Base-by-base conservation (phyloP, 2,113 vertebrate genomes). In the Rhegmatorhina hoffmannsi region DNA sequence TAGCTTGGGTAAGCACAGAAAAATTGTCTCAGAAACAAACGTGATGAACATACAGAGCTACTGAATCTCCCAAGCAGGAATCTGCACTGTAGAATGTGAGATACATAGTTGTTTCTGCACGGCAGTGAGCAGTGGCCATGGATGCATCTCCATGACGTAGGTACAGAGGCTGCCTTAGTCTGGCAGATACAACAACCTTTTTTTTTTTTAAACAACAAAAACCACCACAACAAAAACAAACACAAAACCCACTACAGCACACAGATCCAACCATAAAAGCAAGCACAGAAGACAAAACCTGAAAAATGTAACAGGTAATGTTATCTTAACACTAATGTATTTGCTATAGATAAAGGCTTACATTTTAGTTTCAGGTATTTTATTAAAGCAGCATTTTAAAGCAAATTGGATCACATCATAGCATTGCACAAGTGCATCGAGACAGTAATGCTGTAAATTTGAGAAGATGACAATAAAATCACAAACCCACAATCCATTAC, bases 121-220 rank as follows among this genome's bases (percentile, higher is more conserved):
- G 52, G 84, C 90, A 93, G 70, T 6, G 17, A 93, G 84, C 96
- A 94, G 87, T 68, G 94, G 81, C 92, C 90, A 90, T 94, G 92
- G 93, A 96, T 93, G 90, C 92, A 81, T 93, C 94, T 94, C 88
- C 69, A 49, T 95, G 96, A 96, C 92, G 90, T 93, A 92, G 92
- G 52, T 34, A 83, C 47, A 78, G 75, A 94, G 93, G 68, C 92
- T 92, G 85, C 31, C 84, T 91, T 26, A 74, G 60, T 13, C 92
- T 4, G 13, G n/a, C 47, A 90, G 28, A 81, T 64, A 96, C 9
- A 90, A 89, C 33, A 6, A 70, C 34, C 66, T 77, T 75, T 44
- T 56, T 63, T 72, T 53, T 23, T 55, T 28, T 10, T 10, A 38
- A 7, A 8, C 13, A 43, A 49, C 17, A 23, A 25, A 19, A 26